phyloP scores from a whole-genome alignment of 2,888 invertebrate genomes.

The Sphecodes monilicornis region DNA sequence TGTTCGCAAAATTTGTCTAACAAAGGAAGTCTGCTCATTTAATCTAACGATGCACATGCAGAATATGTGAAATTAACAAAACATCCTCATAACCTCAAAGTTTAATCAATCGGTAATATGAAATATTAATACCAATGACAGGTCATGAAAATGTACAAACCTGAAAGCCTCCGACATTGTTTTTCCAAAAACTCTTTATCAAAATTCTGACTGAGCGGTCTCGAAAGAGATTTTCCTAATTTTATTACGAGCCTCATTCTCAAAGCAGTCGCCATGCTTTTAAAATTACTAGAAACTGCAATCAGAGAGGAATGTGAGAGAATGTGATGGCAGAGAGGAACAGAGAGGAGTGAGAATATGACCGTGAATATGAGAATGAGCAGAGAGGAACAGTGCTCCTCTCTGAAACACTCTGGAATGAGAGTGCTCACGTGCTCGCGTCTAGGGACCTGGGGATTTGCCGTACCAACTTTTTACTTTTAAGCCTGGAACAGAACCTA shows the following conservation, averaged over 20 bases:
- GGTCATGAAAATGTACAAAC: conserved; percentile 58
- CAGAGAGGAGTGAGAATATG: no score
- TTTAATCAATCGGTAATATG: background rate
- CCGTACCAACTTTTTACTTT: no score
- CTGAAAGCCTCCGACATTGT: conserved; percentile 65
- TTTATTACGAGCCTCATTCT: conserved; percentile 75
- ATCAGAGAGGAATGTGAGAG: no score
- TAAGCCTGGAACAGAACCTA: no score
- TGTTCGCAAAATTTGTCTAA: background rate
- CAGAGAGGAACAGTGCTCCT: no score
- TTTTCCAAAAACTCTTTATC: conserved; percentile 61
- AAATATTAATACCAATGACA: conserved; percentile 13
- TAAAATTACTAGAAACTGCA: background rate
- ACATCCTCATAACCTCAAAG: conserved; percentile 32
- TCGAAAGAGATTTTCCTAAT: conserved; percentile 75
- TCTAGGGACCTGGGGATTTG: no score
- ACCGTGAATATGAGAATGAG: no score
- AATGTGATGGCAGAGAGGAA: no score
- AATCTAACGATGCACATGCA: background rate
- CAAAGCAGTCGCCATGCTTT: conserved; percentile 77
- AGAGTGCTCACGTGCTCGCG: no score
- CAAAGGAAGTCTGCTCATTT: background rate
- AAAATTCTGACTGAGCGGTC: conserved; percentile 61
- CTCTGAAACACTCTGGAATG: no score
- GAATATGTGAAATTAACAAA: background rate